These are phyloP conservation scores for Eledona agricola DNA, from an alignment of 2,888 invertebrate genomes.

Conservation along the genomic window DNA sequence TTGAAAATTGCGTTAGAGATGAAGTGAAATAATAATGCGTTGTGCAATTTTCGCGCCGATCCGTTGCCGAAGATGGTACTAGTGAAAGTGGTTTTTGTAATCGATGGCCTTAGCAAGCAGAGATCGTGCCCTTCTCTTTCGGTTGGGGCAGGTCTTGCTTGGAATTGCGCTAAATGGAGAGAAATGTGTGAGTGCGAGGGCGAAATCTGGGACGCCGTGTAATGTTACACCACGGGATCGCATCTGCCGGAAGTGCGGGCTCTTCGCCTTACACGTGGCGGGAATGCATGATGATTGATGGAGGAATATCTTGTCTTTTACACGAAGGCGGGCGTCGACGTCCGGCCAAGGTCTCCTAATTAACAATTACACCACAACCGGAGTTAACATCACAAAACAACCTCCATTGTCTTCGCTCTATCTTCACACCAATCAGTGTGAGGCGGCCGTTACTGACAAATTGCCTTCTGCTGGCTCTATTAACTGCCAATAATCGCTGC, in stretches of 20 bases:
- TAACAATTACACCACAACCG: conserved; percentile 23
- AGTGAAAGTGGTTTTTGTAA: conserved; percentile 47
- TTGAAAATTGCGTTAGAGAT: too few relatives aligned
- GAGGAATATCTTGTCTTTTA: conserved; percentile 21
- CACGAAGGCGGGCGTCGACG: conserved; percentile 23
- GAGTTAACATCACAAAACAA: conserved; percentile 10
- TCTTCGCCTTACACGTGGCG: conserved; percentile 27
- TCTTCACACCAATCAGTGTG: conserved; percentile 3
- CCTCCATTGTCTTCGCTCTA: conserved; percentile 12
- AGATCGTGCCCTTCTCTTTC: conserved; percentile 15
- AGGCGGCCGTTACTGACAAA: conserved; percentile 4
- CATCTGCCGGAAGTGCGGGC: conserved; percentile 36
- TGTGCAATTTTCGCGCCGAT: conserved; percentile 20
- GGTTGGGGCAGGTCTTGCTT: conserved; percentile 25
- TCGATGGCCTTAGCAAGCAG: conserved; percentile 29
- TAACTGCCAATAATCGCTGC: conserved; percentile 10
- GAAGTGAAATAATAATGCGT: too few relatives aligned
- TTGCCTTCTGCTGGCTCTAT: conserved; percentile 5
- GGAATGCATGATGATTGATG: conserved; percentile 25
- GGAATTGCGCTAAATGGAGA: too few relatives aligned
- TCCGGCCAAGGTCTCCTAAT: conserved; percentile 19
- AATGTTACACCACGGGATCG: too few relatives aligned
- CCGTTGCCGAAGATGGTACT: conserved; percentile 21
- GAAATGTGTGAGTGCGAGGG: too few relatives aligned
- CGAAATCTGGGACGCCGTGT: conserved; percentile 23